phyloP scores from a whole-genome alignment of 2,113 vertebrate genomes.

The Phyllopteryx taeniolatus region DNA sequence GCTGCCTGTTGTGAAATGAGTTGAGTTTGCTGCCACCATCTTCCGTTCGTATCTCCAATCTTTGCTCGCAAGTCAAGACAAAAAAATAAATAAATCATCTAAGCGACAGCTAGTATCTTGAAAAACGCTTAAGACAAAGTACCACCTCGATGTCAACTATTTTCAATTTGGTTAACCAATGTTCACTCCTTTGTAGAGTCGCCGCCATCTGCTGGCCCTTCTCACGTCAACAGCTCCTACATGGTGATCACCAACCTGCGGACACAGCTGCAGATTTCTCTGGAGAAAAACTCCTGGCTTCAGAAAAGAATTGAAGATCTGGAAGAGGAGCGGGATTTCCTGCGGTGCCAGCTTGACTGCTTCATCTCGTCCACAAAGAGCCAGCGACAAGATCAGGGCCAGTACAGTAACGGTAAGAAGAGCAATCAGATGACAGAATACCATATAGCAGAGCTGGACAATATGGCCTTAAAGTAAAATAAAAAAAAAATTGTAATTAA shows the following conservation, averaged over 20 bases:
- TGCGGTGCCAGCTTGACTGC: slow-evolving; percentile 85
- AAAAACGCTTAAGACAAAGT: no score
- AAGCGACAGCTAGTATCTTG: no score
- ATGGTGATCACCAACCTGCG: slow-evolving; percentile 79
- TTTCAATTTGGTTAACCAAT: background rate
- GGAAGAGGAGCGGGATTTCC: slow-evolving; percentile 87
- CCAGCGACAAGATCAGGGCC: slow-evolving; percentile 56
- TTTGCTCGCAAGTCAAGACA: no score
- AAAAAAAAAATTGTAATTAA: no score
- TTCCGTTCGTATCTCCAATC: no score
- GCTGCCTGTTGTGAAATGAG: no score
- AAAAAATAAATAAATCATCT: no score
- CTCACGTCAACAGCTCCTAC: slow-evolving; percentile 71
- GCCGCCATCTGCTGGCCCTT: slow-evolving; percentile 50
- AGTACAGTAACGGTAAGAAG: slow-evolving; percentile 64
- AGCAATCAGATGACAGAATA: slow-evolving; percentile 7
- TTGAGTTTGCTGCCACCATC: no score
- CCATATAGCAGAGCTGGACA: background rate
- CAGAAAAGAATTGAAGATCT: slow-evolving; percentile 88
- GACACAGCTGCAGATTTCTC: slow-evolving; percentile 86
- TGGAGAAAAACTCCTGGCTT: slow-evolving; percentile 88
- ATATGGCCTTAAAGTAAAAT: background rate
- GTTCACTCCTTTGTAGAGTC: slow-evolving; percentile 43
- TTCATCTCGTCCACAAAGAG: slow-evolving; percentile 84
- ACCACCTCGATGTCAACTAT: no score